A percentile compares a stretch with the other conserved stretches of the same genome.
Conservation (phyloP, 2,113 vertebrate species). For the Rissa tridactyla region DNA sequence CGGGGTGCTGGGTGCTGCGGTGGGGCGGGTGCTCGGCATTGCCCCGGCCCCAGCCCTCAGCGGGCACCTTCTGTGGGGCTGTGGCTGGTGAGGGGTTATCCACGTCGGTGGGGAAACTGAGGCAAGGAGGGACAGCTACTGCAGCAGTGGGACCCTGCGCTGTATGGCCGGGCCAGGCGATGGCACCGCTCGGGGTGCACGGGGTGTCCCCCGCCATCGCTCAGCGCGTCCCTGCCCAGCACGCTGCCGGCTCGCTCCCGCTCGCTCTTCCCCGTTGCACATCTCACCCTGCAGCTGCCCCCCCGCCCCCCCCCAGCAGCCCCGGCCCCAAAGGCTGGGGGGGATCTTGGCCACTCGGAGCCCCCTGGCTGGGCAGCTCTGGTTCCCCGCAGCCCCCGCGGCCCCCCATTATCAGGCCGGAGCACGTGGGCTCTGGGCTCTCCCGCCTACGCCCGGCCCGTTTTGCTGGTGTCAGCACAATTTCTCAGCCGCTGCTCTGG, state of each 20-base stretch:
- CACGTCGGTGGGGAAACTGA: not conserved
- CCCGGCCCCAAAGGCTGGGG: not conserved
- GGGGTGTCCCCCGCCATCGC: not conserved
- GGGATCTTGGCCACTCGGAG: not conserved
- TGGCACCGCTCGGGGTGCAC: not conserved
- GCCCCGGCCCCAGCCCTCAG: fast-evolving
- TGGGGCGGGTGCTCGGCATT: fast-evolving
- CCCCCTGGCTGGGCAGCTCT: not conserved
- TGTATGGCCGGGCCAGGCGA: not conserved
- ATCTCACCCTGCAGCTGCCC: not conserved
- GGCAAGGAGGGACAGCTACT: not conserved
- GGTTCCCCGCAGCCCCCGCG: not conserved
- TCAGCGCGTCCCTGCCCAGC: not conserved
- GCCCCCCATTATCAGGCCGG: slow-evolving; percentile 11
- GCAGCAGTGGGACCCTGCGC: fast-evolving
- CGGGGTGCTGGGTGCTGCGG: not conserved
- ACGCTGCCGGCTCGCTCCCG: not conserved
- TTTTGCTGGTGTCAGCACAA: slow-evolving; percentile 69
- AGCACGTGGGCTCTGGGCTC: slow-evolving; percentile 15
- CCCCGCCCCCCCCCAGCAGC: not conserved
- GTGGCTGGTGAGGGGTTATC: not conserved
- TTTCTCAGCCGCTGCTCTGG: slow-evolving; percentile 48
- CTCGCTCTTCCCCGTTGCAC: too few relatives aligned
- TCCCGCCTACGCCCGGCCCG: not conserved
- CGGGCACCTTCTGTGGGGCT: fast-evolving